phyloP scores from a whole-genome alignment of 1,140 invertebrate genomes.

The Listronotus oregonensis region DNA sequence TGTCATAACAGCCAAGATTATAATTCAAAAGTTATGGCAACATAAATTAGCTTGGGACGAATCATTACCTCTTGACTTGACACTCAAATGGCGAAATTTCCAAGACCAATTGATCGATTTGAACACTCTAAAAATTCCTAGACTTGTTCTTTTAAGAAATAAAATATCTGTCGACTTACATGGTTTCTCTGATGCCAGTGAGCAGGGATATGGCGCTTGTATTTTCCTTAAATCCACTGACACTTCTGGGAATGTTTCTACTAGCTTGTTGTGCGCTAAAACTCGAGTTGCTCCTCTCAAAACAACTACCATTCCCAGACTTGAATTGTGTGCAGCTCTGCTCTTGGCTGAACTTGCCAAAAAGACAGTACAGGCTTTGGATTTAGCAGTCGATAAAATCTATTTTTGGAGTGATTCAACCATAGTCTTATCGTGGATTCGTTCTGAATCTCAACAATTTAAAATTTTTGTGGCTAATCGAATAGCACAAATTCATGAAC shows the following conservation, averaged over 20 bases:
- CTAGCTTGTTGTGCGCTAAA: conserved; percentile 53
- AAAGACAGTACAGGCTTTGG: neutral
- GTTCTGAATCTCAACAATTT: neutral
- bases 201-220: conserved; percentile 49
- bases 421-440: conserved; percentile 31
- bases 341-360: conserved; percentile 10
- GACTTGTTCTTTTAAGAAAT: conserved; percentile 12
- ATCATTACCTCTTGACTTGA: conserved; percentile 20
- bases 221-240: conserved; percentile 42
- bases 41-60: conserved; percentile 45
- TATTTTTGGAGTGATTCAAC: conserved; percentile 22
- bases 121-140: conserved; percentile 24
- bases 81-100: conserved; percentile 21
- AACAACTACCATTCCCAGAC: conserved; percentile 40
- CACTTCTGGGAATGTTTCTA: conserved; percentile 13
- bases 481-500: conserved; percentile 27
- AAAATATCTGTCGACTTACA: conserved; percentile 42
- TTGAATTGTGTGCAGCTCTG: conserved; percentile 45
- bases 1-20: conserved; percentile 44
- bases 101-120: conserved; percentile 8
- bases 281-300: conserved; percentile 56
- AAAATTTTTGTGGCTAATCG: conserved; percentile 36
- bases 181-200: conserved; percentile 54
- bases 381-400: neutral
- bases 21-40: conserved; percentile 50